Base-by-base conservation (phyloP, 2,797 vertebrate genomes). In the Phylloscopus collybita region DNA sequence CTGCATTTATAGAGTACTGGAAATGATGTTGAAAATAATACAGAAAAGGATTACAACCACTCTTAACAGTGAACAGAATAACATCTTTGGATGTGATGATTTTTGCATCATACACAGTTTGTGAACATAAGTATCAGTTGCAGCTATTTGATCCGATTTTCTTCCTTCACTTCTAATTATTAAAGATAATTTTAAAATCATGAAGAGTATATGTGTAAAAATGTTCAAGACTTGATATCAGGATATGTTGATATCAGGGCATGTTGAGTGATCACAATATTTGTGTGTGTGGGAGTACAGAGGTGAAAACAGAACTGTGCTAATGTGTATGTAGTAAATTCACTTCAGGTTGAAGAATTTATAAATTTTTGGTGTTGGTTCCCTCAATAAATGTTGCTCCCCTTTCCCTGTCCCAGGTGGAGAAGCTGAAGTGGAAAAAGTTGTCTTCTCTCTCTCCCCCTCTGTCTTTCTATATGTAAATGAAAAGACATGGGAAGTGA, bases 401-500 rank as follows among this genome's bases (percentile, higher is more conserved):
- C 25, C 16, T 90, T 85, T 70, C 21, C 61, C 49, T 96, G 78
- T 96, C 67, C 27, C 50, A 80, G 38, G 44, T 69, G 67, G 91
- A 95, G 44, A 89, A 65, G 59, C 32, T 82, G 93, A 90, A 90
- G 61, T 81, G 44, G 16, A 76, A 84, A 95, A 92, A 59, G 16
- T 66, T 64, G 17, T 59, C 20, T 54, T 18, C 4, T 16, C 10
- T 25, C 29, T 30, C 44, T 30, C n/a, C n/a, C 6, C 3, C 5
- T 32, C 7, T 25, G 2, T 57, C 19, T 56, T 12, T 61, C 29
- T 88, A 21, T 86, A 65, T 90, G 73, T 93, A 81, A 94, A 92
- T 97, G 34, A 95, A 95, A 92, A 94, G 38, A 54, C 73, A 73
- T 30, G 45, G 95, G 57, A 92, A 84, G 67, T 10, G 23, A 86